These are phyloP conservation scores for Epinotia brunnichana DNA, from an alignment of 2,888 invertebrate species.

Conservation along the genomic window DNA sequence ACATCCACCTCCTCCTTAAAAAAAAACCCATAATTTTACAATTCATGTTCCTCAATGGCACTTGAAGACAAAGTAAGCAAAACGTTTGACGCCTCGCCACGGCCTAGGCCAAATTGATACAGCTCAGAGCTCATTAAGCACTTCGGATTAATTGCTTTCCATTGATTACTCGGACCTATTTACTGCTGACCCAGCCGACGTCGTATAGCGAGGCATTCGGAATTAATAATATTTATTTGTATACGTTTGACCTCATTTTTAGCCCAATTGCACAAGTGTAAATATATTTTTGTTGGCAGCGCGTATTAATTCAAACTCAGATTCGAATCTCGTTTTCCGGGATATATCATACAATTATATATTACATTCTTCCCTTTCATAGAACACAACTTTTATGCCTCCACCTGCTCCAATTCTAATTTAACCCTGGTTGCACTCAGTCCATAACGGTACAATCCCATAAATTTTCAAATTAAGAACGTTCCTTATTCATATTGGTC, in stretches of 20 bases:
- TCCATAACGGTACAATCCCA: background rate
- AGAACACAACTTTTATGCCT: background rate
- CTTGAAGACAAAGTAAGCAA: too few species aligned
- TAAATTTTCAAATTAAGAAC: conserved; percentile 5
- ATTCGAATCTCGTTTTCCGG: too few species aligned
- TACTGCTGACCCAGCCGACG: background rate
- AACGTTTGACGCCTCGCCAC: too few species aligned
- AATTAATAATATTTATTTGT: background rate
- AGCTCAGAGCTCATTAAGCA: background rate
- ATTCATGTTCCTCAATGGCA: too few species aligned
- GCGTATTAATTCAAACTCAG: too few species aligned
- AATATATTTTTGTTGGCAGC: background rate
- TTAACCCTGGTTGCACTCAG: background rate
- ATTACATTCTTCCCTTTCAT: too few species aligned
- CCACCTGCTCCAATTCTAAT: background rate
- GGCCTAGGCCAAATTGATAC: background rate
- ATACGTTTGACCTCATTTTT: background rate
- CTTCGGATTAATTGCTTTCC: background rate
- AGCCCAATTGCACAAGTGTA: background rate
- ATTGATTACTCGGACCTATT: conserved; percentile 5
- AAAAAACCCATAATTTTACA: too few species aligned
- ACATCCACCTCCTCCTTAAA: too few species aligned
- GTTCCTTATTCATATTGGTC: conserved; percentile 17
- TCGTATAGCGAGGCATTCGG: background rate
- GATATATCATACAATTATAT: too few species aligned